These are phyloP conservation scores for Apamea sordens DNA, from an alignment of 2,888 invertebrate species.

Conservation along the genomic window DNA sequence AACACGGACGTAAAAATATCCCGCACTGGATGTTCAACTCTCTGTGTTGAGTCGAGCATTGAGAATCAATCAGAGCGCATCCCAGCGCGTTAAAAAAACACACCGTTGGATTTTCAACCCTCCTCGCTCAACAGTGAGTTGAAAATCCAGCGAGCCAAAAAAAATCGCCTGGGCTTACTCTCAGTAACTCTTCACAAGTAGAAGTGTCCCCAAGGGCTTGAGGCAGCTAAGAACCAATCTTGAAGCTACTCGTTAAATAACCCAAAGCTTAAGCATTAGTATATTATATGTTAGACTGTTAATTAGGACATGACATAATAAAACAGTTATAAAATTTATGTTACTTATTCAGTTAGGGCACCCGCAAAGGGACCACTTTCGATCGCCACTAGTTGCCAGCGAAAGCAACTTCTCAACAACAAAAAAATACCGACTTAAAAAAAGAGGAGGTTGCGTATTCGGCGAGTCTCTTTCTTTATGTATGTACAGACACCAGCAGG, in stretches of 20 bases:
- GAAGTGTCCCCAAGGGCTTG: conserved; percentile 67
- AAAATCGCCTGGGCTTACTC: neutral
- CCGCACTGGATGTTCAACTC: neutral
- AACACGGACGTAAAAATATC: neutral
- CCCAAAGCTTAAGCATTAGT: conserved; percentile 78
- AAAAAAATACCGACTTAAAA: neutral
- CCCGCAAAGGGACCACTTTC: neutral
- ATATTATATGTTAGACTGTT: conserved; percentile 71
- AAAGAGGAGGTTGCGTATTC: neutral
- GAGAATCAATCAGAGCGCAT: too few relatives aligned
- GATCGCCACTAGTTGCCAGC: neutral
- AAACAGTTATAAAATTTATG: conserved; percentile 60
- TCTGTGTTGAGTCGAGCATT: too few relatives aligned
- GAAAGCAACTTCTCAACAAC: neutral
- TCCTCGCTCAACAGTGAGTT: neutral
- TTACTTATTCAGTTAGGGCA: conserved; percentile 62
- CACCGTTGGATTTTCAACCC: neutral
- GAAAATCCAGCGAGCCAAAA: neutral
- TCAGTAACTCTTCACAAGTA: conserved; percentile 71
- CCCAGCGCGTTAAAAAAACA: too few relatives aligned
- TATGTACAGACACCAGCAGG: too few relatives aligned
- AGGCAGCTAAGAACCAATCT: conserved; percentile 76
- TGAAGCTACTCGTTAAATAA: conserved; percentile 75
- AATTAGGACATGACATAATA: conserved; percentile 77
- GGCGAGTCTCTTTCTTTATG: neutral